Conservation (phyloP, 1,140 invertebrate species). For the Lordiphosa stackelbergi region DNA sequence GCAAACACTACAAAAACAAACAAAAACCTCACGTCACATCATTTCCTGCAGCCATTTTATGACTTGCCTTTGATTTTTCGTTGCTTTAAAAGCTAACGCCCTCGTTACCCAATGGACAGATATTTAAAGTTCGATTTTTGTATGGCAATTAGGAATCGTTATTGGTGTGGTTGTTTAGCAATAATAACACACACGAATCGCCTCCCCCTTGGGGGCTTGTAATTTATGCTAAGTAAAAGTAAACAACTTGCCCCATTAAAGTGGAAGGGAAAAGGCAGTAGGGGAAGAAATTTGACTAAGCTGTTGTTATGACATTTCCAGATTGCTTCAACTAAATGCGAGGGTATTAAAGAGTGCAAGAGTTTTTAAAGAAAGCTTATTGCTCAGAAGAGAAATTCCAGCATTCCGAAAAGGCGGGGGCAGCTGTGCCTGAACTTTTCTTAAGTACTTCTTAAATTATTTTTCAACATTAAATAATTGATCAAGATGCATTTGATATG, state of each 20-base stretch:
- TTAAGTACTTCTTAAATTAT: too few species aligned
- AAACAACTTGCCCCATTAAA: conserved; percentile 41
- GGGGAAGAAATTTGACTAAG: conserved; percentile 22
- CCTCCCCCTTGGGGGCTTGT: conserved; percentile 4
- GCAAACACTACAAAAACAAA: conserved; percentile 31
- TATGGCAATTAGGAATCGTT: conserved; percentile 55
- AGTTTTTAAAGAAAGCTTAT: background rate
- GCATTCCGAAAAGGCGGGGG: too few species aligned
- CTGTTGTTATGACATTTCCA: conserved; percentile 13
- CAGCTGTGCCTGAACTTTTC: too few species aligned
- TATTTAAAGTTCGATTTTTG: conserved; percentile 34
- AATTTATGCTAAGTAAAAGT: conserved; percentile 33
- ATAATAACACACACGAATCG: conserved; percentile 23
- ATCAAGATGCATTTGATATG: too few species aligned
- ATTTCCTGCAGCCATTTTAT: conserved; percentile 69
- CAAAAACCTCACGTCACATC: conserved; percentile 62
- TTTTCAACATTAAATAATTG: too few species aligned
- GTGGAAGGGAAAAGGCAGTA: conserved; percentile 10
- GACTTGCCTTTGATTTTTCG: conserved; percentile 53
- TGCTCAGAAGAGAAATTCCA: too few species aligned
- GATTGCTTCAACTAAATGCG: conserved; percentile 10
- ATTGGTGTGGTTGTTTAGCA: conserved; percentile 31
- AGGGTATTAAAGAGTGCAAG: conserved; percentile 1
- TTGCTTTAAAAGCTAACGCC: background rate
- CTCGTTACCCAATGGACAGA: conserved; percentile 10